Percentiles rank a stretch among this genome's conserved stretches.
phyloP scores from a whole-genome alignment of 2,797 vertebrate genomes.

The Sebastes melanostomus region DNA sequence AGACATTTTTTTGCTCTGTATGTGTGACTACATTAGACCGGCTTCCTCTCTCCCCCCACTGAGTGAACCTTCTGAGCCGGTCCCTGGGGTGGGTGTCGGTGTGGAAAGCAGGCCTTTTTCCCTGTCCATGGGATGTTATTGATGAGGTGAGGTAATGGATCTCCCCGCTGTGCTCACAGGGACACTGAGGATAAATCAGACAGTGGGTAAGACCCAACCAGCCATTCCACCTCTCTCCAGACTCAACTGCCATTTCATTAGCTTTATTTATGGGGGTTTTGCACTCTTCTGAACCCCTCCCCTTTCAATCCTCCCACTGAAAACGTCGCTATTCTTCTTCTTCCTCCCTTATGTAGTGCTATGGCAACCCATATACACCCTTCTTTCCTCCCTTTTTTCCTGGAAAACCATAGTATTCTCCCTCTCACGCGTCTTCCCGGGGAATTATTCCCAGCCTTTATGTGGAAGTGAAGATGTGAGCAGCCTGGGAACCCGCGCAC shows the following conservation, averaged over 20 bases:
- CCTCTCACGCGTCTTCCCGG: slow-evolving; percentile 49
- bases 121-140: slow-evolving; percentile 79
- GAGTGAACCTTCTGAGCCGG: slow-evolving; percentile 59
- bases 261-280: slow-evolving; percentile 84
- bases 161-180: slow-evolving; percentile 79
- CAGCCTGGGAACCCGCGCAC: slow-evolving; percentile 12
- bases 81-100: slow-evolving; percentile 74
- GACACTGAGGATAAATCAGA: slow-evolving; percentile 84
- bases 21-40: slow-evolving; percentile 67
- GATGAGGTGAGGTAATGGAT: slow-evolving; percentile 83
- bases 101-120: slow-evolving; percentile 73
- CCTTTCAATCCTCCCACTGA: slow-evolving; percentile 61
- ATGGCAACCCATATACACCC: slow-evolving; percentile 67
- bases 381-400: slow-evolving; percentile 36
- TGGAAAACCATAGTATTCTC: slow-evolving; percentile 40
- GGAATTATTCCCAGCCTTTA: slow-evolving; percentile 25
- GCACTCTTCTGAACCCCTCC: slow-evolving; percentile 73
- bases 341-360: slow-evolving; percentile 57
- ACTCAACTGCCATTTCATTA: slow-evolving; percentile 85
- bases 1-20: slow-evolving; percentile 68
- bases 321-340: slow-evolving; percentile 70
- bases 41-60: slow-evolving; percentile 63
- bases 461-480: slow-evolving; percentile 27
- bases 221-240: slow-evolving; percentile 79
- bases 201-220: slow-evolving; percentile 80